A percentile compares a stretch with the other conserved stretches of the same genome.
Conservation (phyloP, 2,888 invertebrate species). For the Pocota personata region DNA sequence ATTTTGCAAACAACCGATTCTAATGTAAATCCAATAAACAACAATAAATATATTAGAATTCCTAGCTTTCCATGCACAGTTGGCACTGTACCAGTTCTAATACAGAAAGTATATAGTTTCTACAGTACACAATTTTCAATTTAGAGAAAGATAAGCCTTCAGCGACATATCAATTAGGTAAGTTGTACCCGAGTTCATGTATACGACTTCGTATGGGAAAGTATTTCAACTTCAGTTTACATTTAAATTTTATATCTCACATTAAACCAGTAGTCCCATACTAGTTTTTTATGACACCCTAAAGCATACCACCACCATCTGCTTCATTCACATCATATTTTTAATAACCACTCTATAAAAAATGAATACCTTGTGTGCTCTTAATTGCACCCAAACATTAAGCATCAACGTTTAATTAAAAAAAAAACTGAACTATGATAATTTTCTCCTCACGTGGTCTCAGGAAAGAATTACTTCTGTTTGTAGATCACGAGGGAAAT, state of each 20-base stretch:
- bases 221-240: not conserved
- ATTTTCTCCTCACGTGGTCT: constrained; percentile 15
- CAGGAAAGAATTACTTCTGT: constrained; percentile 32
- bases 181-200: not conserved
- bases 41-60: too few species aligned
- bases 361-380: not conserved
- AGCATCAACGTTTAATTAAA: constrained; percentile 17
- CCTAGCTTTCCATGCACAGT: too few species aligned
- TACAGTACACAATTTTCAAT: not conserved
- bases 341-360: constrained; percentile 29
- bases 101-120: not conserved
- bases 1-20: too few species aligned
- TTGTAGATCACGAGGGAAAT: constrained; percentile 43
- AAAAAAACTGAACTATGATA: not conserved
- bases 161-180: not conserved
- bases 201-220: too few species aligned
- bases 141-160: not conserved
- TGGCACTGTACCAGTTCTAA: not conserved
- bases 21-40: too few species aligned
- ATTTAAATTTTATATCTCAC: not conserved
- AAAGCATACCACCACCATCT: not conserved
- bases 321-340: not conserved
- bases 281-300: constrained; percentile 1
- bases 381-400: constrained; percentile 42
- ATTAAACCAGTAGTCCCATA: not conserved